A percentile compares a stretch with the other conserved stretches of the same genome.
Conservation (phyloP, 2,113 vertebrate genomes). For the Bagarius yarrelli region DNA sequence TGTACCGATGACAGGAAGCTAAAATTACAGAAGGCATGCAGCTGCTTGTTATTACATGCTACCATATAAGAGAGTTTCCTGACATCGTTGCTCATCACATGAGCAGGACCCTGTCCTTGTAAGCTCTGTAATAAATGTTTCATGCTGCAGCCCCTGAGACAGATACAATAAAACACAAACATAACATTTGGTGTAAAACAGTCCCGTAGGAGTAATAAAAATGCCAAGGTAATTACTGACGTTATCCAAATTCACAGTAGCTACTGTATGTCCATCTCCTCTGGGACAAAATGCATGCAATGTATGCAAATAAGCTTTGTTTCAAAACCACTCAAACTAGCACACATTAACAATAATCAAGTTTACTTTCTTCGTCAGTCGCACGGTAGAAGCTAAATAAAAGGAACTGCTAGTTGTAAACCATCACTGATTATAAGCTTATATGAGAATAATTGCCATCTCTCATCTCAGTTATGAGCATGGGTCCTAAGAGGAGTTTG, state of each 20-base stretch:
- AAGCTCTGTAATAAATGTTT: slow-evolving; percentile 28
- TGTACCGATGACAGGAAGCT: slow-evolving; percentile 15
- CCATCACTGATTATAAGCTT: no score
- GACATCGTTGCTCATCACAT: slow-evolving; percentile 35
- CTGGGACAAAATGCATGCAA: background rate
- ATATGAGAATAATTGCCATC: no score
- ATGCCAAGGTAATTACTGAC: no score
- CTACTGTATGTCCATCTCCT: background rate
- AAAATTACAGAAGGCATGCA: slow-evolving; percentile 9
- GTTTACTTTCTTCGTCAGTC: no score
- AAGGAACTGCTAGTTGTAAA: no score
- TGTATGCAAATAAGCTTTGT: no score
- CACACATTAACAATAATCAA: no score
- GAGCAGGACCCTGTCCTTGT: slow-evolving; percentile 20
- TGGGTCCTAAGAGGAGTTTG: no score
- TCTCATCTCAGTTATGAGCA: background rate
- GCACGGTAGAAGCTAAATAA: no score
- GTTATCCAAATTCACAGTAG: no score
- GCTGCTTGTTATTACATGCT: slow-evolving; percentile 10
- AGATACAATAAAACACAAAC: slow-evolving; percentile 1
- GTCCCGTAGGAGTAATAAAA: no score
- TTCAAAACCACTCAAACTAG: no score
- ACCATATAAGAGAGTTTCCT: slow-evolving; percentile 12
- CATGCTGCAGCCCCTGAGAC: background rate
- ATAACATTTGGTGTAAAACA: background rate